A percentile compares a stretch with the other conserved stretches of the same genome.
phyloP scores from a whole-genome alignment of 2,888 invertebrate species.

The Caenorhabditis sp. region DNA sequence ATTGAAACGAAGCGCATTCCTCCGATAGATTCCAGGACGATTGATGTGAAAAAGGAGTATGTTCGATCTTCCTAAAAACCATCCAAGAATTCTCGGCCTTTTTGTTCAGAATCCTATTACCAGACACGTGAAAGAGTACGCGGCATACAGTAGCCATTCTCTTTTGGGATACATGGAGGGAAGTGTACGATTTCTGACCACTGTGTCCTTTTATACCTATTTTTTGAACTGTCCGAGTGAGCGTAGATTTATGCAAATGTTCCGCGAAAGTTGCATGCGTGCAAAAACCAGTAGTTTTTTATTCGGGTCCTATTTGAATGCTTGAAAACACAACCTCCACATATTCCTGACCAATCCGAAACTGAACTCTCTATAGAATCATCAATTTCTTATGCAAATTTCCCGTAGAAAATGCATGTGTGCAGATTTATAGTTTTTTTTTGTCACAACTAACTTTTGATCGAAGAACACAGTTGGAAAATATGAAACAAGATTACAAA shows the following conservation, averaged over 20 bases:
- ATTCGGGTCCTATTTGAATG: no score
- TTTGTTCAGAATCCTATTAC: constrained; percentile 20
- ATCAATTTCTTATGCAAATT: constrained; percentile 14
- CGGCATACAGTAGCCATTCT: constrained; percentile 40
- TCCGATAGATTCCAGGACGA: constrained; percentile 69
- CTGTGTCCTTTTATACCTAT: neutral
- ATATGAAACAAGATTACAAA: neutral
- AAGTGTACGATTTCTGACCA: neutral
- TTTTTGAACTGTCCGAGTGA: no score
- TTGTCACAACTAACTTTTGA: constrained; percentile 2
- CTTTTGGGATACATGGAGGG: neutral
- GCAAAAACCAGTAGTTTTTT: no score
- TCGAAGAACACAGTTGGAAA: constrained; percentile 6
- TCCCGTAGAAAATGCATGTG: neutral
- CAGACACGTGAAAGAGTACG: constrained; percentile 65
- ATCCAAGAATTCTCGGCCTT: neutral
- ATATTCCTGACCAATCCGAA: neutral
- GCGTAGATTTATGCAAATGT: no score
- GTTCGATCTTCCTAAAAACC: constrained; percentile 72
- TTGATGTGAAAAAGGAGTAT: constrained; percentile 67
- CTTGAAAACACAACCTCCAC: neutral
- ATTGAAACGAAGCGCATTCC: constrained; percentile 72
- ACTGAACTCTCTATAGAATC: neutral
- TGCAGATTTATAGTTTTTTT: constrained; percentile 5
- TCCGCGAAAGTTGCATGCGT: no score